Conservation (phyloP, 1,140 invertebrate species). For the Gyrodactylus bullatarudis region DNA sequence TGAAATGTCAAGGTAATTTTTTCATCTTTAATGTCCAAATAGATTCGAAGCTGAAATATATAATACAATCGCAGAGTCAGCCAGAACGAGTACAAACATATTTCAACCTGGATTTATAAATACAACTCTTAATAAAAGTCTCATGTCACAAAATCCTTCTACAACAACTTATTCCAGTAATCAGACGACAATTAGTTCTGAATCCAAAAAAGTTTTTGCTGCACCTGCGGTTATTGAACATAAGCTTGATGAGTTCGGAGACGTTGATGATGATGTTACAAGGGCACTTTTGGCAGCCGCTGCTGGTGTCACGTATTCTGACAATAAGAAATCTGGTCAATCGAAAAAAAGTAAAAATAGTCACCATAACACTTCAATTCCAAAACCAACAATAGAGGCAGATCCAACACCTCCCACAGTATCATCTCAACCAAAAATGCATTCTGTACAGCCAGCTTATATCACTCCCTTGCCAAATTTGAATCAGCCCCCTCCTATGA, state of each 20-base stretch:
- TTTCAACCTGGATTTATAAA: too few species aligned
- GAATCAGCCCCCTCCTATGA: background rate
- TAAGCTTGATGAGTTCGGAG: background rate
- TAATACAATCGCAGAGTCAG: background rate
- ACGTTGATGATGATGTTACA: background rate
- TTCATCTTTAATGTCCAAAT: too few species aligned
- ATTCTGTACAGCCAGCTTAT: background rate
- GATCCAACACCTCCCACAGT: background rate
- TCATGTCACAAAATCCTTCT: background rate
- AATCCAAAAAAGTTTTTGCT: background rate
- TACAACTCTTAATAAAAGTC: too few species aligned
- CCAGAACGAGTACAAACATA: background rate
- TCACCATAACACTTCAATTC: background rate
- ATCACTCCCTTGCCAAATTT: background rate
- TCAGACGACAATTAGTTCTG: too few species aligned
- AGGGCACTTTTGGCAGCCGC: background rate
- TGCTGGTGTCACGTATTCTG: background rate
- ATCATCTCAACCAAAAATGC: background rate
- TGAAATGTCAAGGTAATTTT: too few species aligned
- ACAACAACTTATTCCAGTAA: background rate
- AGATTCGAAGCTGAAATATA: background rate
- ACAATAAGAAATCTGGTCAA: background rate
- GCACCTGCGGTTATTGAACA: background rate
- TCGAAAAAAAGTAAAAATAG: background rate
- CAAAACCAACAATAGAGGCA: too few species aligned